These are phyloP conservation scores for Peromyscus polionotus DNA, from an alignment of 2,113 vertebrate genomes.

Conservation along the genomic window DNA sequence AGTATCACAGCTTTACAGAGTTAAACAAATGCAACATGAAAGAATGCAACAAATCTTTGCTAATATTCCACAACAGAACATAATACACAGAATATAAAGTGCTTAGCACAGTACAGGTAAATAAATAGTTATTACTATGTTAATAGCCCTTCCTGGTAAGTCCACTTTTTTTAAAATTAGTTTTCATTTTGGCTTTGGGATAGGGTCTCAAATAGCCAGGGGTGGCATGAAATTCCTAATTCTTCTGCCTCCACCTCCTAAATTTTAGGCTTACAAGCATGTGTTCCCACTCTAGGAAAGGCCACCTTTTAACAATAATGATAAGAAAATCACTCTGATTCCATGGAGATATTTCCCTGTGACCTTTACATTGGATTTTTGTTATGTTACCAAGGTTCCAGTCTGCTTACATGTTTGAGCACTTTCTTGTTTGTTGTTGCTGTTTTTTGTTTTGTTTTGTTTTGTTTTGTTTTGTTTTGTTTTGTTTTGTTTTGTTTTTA, in stretches of 20 bases:
- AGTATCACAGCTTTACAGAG: too few relatives aligned
- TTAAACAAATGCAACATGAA: too few relatives aligned
- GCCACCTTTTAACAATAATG: not conserved
- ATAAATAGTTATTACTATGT: not conserved
- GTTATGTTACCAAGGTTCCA: not conserved
- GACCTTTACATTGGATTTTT: not conserved
- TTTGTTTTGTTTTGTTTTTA: not conserved
- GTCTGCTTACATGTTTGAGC: not conserved
- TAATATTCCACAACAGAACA: too few relatives aligned
- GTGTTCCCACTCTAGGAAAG: not conserved
- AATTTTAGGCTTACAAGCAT: not conserved
- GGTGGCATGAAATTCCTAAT: too few relatives aligned
- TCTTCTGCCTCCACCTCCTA: not conserved
- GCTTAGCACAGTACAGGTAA: not conserved
- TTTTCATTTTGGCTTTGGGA: not conserved
- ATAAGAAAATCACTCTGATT: not conserved
- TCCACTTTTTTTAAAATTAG: not conserved
- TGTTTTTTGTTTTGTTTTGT: not conserved
- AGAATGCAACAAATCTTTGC: too few relatives aligned
- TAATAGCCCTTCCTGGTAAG: not conserved
- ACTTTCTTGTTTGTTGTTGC: not conserved
- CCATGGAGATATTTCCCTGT: not conserved
- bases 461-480: not conserved
- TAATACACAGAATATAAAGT: not conserved
- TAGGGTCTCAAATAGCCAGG: not conserved